These are phyloP conservation scores for Dromaius novaehollandiae DNA, from an alignment of 2,113 vertebrate species.

Conservation along the genomic window DNA sequence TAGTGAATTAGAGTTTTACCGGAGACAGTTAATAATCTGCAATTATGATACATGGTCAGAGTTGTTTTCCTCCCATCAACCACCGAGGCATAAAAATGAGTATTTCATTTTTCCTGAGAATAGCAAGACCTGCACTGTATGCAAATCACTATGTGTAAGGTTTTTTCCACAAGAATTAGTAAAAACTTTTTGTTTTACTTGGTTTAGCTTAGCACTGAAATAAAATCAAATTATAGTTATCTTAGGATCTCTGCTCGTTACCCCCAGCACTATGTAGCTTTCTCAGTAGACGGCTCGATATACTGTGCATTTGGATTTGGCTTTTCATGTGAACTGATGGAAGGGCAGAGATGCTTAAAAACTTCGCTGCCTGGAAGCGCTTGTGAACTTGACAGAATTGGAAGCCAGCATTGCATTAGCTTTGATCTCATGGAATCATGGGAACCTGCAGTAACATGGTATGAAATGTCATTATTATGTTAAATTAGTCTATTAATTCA, in stretches of 20 bases:
- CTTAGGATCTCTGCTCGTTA: background rate
- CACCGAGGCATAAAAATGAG: background rate
- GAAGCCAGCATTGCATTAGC: background rate
- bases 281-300: background rate
- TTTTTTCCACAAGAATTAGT: background rate
- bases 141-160: background rate
- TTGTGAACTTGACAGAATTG: background rate
- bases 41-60: background rate
- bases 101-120: background rate
- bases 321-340: fast-evolving
- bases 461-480: constrained; percentile 47
- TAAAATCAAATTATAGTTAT: background rate
- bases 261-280: background rate
- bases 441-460: constrained; percentile 1
- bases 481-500: constrained; percentile 65
- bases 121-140: background rate
- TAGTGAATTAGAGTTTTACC: background rate
- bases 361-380: background rate
- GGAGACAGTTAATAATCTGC: background rate
- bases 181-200: background rate
- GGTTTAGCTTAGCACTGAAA: background rate
- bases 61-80: background rate
- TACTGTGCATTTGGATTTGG: background rate
- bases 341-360: background rate
- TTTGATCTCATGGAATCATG: background rate